Evolutionary conservation across 2,797 vertebrate genomes (phyloP), one percentile per base, ranked within the genome.

Genomic region (Pelodytes ibericus): DNA sequence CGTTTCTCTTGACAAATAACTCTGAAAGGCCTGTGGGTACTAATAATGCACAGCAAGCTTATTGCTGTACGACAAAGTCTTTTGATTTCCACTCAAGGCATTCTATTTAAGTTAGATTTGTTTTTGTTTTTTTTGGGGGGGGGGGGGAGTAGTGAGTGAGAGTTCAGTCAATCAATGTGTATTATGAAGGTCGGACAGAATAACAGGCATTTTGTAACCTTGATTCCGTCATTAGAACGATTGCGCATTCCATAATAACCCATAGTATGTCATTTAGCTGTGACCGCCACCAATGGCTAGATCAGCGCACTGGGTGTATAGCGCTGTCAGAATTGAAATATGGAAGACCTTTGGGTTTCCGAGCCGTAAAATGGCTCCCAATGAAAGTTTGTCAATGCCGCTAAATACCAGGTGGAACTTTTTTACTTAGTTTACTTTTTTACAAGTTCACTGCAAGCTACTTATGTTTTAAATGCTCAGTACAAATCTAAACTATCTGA

Each of bases 61-160:
- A 90, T 88, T 86, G 71, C 86, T 85, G 63, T 89, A 88, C 90
- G 86, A 93, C 92, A 91, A 94, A 94, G 94, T 92, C 92, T 93
- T 94, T 96, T 98, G 94, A 98, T 98, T 98, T 96, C 90, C 91
- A 95, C 94, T 96, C 92, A 94, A 95, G 92, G 95, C 95, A 63
- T 92, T 95, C 92, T 93, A 90, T 92, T 93, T 93, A 91, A 87
- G 94, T 98, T 97, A 97, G 94, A 98, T 96, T 98, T 96, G 88
- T 94, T 88, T 44, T 44, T 44, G 5, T 36, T 36, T 36, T 36
- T 13, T 36, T 36, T 44, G 10, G 1, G 41, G 15, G 41, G 10
- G 86, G 83, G 90, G 93, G 91, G 91, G 87, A 92, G 92, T 92
- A 90, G 87, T 88, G 89, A 93, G 89, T 92, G 89, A 93, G 89